phyloP scores from a whole-genome alignment of 2,113 vertebrate species.

The Ciconia maguari region DNA sequence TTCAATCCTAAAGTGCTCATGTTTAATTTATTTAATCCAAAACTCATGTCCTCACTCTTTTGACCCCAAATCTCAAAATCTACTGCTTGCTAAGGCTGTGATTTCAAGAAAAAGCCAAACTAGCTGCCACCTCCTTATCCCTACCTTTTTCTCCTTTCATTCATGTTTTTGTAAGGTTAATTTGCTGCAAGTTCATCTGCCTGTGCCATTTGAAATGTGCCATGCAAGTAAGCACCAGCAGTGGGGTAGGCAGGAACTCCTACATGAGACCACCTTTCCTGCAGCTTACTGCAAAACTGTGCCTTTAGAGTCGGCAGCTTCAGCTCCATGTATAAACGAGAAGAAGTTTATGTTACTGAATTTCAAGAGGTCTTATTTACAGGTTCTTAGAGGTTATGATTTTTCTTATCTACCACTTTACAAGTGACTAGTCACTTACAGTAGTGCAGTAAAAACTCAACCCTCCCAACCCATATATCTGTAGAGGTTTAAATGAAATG shows the following conservation, averaged over 20 bases:
- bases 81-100: not conserved
- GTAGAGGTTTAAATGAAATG: not conserved
- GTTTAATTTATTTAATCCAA: not conserved
- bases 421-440: not conserved
- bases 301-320: not conserved
- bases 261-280: not conserved
- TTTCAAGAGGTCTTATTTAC: not conserved
- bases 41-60: not conserved
- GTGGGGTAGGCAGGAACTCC: not conserved
- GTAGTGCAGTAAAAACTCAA: not conserved
- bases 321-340: not conserved
- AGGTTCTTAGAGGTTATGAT: not conserved
- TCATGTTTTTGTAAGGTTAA: not conserved
- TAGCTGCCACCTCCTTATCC: not conserved
- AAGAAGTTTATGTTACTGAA: not conserved
- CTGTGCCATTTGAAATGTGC: not conserved
- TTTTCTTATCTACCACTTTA: not conserved
- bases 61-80: not conserved
- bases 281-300: not conserved
- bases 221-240: not conserved
- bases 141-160: not conserved
- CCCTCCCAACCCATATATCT: not conserved
- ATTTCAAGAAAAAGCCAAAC: not conserved
- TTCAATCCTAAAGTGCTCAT: not conserved
- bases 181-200: not conserved